Evolutionary conservation across 2,888 invertebrate species (phyloP).

Genomic region (Seladonia tumulorum): DNA sequence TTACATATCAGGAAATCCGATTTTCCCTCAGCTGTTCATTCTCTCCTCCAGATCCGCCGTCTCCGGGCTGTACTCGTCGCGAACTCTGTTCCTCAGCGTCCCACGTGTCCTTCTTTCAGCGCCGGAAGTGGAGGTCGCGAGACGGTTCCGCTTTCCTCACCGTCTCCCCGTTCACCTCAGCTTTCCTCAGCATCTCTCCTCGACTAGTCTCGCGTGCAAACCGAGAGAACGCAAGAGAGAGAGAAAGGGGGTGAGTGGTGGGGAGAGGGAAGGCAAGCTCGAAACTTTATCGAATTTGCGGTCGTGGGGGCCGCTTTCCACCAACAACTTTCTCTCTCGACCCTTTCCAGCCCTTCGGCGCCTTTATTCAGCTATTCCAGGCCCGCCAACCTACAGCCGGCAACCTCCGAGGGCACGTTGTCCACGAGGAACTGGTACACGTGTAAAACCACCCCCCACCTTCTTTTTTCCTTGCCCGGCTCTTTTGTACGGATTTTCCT

Average conservation of each 20-base stretch:
- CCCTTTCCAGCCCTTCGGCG: constrained; percentile 68
- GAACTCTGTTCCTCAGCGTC: constrained; percentile 16
- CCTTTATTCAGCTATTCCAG: constrained; percentile 75
- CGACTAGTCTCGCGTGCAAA: constrained; percentile 40
- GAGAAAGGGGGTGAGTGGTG: not conserved
- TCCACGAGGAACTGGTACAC: constrained; percentile 32
- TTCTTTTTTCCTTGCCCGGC: constrained; percentile 6
- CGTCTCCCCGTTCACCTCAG: not conserved
- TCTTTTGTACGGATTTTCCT: constrained; percentile 10
- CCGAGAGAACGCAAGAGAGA: constrained; percentile 23
- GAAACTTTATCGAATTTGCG: constrained; percentile 83
- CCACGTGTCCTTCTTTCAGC: constrained; percentile 24
- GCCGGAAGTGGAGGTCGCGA: constrained; percentile 77
- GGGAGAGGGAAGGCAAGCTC: constrained; percentile 45
- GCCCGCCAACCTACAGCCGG: constrained; percentile 57
- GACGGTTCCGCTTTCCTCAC: constrained; percentile 63
- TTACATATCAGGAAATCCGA: constrained; percentile 74
- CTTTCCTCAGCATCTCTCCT: not conserved
- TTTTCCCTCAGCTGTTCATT: constrained; percentile 60
- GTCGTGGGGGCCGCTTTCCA: constrained; percentile 78
- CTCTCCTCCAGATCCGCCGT: constrained; percentile 5
- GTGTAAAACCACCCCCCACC: constrained; percentile 34
- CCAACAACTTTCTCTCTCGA: constrained; percentile 77
- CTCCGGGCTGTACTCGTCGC: constrained; percentile 31
- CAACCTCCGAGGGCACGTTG: constrained; percentile 19